Conservation (phyloP, 37 sponge, comb jelly and placozoan genomes). For the Ianthella basta region DNA sequence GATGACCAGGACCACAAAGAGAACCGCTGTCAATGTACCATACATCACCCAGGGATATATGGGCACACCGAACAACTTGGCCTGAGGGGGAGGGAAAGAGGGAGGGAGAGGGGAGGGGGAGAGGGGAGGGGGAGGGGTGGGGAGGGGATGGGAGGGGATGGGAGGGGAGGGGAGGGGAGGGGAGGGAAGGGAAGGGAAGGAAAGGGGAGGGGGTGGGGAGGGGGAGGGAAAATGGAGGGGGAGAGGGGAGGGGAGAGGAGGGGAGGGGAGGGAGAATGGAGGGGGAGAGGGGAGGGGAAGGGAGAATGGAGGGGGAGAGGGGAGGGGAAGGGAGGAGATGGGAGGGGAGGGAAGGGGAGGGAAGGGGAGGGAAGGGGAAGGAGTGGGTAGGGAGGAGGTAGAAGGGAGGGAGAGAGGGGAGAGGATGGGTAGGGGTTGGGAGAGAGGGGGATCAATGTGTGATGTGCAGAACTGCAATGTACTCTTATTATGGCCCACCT, state of each 20-base stretch:
- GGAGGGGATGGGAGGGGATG: not conserved
- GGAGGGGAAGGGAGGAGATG: not conserved
- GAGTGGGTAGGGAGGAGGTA: not conserved
- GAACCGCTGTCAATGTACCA: slow-evolving; percentile 20
- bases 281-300: not conserved
- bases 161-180: not conserved
- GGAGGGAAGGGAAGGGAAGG: no score
- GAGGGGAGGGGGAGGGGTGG: not conserved
- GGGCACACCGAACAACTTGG: slow-evolving; percentile 81
- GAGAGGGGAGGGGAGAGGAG: not conserved
- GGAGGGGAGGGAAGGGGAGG: not conserved
- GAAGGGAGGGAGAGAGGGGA: slow-evolving; percentile 1
- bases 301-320: not conserved
- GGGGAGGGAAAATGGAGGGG: not conserved
- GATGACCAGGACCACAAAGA: slow-evolving; percentile 58
- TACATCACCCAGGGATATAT: slow-evolving; percentile 69
- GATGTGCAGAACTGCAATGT: not conserved
- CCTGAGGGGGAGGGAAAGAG: slow-evolving; percentile 24
- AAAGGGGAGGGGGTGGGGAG: not conserved
- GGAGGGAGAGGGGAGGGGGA: not conserved
- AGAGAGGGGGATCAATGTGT: not conserved
- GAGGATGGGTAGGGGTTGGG: not conserved
- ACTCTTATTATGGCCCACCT: no score
- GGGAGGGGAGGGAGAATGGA: not conserved
- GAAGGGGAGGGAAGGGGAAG: not conserved